phyloP scores from a whole-genome alignment of 2,797 vertebrate genomes.

The Nannoperca australis region DNA sequence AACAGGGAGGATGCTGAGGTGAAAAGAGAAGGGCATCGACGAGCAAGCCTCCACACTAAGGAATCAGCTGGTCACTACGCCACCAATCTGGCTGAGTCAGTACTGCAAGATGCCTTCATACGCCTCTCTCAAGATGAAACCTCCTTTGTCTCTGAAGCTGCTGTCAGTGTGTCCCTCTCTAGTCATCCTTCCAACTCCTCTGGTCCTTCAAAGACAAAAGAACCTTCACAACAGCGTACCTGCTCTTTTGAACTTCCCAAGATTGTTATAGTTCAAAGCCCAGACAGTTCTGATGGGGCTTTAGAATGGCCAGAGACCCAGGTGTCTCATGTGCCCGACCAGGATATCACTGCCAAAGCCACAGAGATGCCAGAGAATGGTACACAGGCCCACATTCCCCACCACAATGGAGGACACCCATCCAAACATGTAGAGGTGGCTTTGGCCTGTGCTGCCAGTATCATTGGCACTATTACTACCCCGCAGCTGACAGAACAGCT shows the following conservation, averaged over 20 bases:
- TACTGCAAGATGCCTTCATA: slow-evolving; percentile 97
- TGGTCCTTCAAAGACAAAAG: slow-evolving; percentile 70
- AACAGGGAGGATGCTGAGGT: slow-evolving; percentile 75
- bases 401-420: slow-evolving; percentile 59
- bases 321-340: slow-evolving; percentile 71
- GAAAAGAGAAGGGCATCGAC: slow-evolving; percentile 55
- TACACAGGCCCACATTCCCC: slow-evolving; percentile 42
- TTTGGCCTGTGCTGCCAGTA: slow-evolving; percentile 92
- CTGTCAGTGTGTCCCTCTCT: slow-evolving; percentile 83
- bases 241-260: slow-evolving; percentile 95
- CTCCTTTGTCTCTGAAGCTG: slow-evolving; percentile 86
- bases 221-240: slow-evolving; percentile 75
- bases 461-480: slow-evolving; percentile 94
- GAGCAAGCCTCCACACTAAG: slow-evolving; percentile 71
- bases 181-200: slow-evolving; percentile 65
- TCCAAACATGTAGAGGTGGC: slow-evolving; percentile 92
- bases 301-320: slow-evolving; percentile 87
- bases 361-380: slow-evolving; percentile 66
- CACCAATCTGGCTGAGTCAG: slow-evolving; percentile 95
- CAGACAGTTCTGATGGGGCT: slow-evolving; percentile 88
- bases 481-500: slow-evolving; percentile 91
- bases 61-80: slow-evolving; percentile 92
- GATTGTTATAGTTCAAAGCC: slow-evolving; percentile 97
- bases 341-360: slow-evolving; percentile 59
- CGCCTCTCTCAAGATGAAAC: slow-evolving; percentile 92